Evolutionary conservation across 2,113 vertebrate species (phyloP).

Genomic region (Megaceryle maxima): DNA sequence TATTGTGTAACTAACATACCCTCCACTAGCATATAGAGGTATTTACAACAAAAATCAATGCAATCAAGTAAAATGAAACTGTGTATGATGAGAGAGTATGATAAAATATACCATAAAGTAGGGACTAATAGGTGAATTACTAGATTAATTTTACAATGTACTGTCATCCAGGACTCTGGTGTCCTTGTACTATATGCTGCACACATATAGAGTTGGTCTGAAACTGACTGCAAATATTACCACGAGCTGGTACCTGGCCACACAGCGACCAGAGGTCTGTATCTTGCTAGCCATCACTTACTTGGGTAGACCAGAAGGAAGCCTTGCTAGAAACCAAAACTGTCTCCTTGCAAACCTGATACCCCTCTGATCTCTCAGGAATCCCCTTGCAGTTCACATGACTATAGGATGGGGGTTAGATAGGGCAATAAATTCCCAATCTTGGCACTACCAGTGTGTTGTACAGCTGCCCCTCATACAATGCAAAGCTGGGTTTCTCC

Average conservation of each 20-base stretch:
- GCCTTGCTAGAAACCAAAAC: not conserved
- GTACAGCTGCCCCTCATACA: not conserved
- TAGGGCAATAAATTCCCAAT: not conserved
- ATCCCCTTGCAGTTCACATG: not conserved
- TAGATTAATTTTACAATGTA: not conserved
- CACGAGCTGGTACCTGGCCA: not conserved
- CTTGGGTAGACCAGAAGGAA: not conserved
- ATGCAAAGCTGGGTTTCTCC: not conserved
- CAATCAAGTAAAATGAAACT: not conserved
- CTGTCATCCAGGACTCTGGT: not conserved
- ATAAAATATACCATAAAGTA: not conserved
- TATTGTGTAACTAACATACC: not conserved
- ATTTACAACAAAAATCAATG: not conserved
- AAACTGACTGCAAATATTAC: not conserved
- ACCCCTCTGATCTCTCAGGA: not conserved
- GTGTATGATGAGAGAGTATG: not conserved
- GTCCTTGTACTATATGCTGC: not conserved
- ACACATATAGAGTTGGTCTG: not conserved
- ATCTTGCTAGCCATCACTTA: not conserved
- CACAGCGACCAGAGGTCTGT: not conserved
- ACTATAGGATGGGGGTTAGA: not conserved
- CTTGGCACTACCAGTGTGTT: not conserved
- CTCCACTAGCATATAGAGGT: not conserved
- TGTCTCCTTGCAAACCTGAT: not conserved
- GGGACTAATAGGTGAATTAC: not conserved